Evolutionary conservation across 2,888 invertebrate genomes (phyloP).

Genomic region (Caenorhabditis sp.): DNA sequence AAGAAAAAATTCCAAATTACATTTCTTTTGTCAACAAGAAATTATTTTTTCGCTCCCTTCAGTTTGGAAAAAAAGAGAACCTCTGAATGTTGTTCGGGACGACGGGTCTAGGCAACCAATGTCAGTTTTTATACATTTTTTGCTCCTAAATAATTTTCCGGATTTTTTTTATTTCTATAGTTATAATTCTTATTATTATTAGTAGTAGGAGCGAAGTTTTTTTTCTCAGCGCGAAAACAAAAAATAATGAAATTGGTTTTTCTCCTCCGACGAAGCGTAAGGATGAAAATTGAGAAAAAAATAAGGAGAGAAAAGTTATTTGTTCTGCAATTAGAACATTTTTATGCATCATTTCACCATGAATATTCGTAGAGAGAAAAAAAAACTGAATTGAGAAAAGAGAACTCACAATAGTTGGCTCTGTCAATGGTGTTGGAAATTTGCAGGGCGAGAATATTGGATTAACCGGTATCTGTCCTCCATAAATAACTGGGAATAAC

Average conservation of each 20-base stretch:
- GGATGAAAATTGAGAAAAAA: too few species aligned
- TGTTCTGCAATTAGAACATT: too few species aligned
- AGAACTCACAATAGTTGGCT: slow-evolving; percentile 36
- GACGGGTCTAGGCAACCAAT: slow-evolving; percentile 22
- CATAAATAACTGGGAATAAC: slow-evolving; percentile 5
- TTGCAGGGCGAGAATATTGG: slow-evolving; percentile 58
- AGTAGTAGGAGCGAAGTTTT: too few species aligned
- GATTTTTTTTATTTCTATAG: background rate
- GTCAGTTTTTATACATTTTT: too few species aligned
- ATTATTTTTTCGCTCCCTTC: background rate
- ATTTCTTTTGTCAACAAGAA: slow-evolving; percentile 1
- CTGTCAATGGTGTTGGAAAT: slow-evolving; percentile 51
- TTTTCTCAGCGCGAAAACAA: too few species aligned
- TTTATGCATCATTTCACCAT: too few species aligned
- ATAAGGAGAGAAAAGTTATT: too few species aligned
- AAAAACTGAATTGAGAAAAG: background rate
- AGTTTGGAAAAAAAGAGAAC: slow-evolving; percentile 21
- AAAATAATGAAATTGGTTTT: too few species aligned
- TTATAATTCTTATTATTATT: background rate
- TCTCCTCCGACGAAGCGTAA: too few species aligned
- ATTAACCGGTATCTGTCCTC: slow-evolving; percentile 46
- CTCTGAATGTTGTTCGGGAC: slow-evolving; percentile 21
- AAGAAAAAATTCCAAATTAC: slow-evolving; percentile 13
- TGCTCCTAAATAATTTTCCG: background rate
- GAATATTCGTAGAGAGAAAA: too few species aligned